Percentiles rank a stretch among this genome's conserved stretches.
These are phyloP conservation scores for Apomyelois bistriatella DNA, from an alignment of 2,888 invertebrate genomes.

Conservation along the genomic window DNA sequence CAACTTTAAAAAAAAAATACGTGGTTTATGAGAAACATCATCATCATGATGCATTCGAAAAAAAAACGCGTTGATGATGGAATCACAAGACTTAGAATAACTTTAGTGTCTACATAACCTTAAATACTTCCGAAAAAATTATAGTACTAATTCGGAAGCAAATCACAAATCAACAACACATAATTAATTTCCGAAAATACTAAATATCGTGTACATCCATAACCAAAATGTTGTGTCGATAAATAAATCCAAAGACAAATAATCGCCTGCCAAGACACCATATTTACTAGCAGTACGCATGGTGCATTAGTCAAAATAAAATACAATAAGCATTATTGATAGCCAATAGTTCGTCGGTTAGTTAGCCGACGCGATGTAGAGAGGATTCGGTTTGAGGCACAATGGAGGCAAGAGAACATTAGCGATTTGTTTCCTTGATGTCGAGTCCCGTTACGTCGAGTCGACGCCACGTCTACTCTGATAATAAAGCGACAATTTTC, in stretches of 20 bases:
- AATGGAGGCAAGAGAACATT: slow-evolving; percentile 24
- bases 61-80: too few species aligned
- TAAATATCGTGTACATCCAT: slow-evolving; percentile 12
- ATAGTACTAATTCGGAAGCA: too few species aligned
- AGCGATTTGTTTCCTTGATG: too few species aligned
- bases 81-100: too few species aligned
- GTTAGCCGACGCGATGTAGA: slow-evolving; percentile 48
- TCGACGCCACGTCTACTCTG: too few species aligned
- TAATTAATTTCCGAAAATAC: neutral
- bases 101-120: too few species aligned
- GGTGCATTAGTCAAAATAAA: slow-evolving; percentile 69
- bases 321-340: slow-evolving; percentile 74
- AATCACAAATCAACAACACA: neutral
- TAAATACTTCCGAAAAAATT: too few species aligned
- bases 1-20: too few species aligned
- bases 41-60: too few species aligned
- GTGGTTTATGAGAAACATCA: too few species aligned
- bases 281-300: slow-evolving; percentile 53
- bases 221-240: slow-evolving; percentile 3
- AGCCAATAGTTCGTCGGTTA: slow-evolving; percentile 71
- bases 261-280: slow-evolving; percentile 18
- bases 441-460: too few species aligned
- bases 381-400: slow-evolving; percentile 26
- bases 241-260: slow-evolving; percentile 18
- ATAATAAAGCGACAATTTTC: too few species aligned